These are phyloP conservation scores for Drosophila auraria DNA, from an alignment of 1,140 invertebrate genomes.

Conservation along the genomic window DNA sequence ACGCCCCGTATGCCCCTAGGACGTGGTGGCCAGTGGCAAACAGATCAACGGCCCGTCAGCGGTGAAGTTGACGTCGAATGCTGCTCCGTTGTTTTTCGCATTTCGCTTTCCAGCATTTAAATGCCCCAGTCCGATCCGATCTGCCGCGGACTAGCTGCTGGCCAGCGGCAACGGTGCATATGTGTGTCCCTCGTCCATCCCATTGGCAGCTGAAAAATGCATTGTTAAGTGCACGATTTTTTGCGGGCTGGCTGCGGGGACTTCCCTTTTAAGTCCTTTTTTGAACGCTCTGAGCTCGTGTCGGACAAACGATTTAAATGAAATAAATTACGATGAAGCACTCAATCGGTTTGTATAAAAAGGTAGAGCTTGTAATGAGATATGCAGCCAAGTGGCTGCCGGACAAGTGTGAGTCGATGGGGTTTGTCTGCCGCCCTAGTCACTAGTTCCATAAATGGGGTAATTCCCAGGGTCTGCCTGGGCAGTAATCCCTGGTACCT, in stretches of 20 bases:
- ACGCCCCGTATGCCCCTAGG: constrained; percentile 5
- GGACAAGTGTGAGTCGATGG: constrained; percentile 19
- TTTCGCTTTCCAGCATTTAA: constrained; percentile 57
- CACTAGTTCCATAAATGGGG: background rate
- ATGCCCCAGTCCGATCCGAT: constrained; percentile 25
- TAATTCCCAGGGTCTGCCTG: constrained; percentile 4
- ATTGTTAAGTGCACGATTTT: constrained; percentile 70
- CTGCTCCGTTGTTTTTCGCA: constrained; percentile 15
- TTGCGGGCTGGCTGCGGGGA: constrained; percentile 44
- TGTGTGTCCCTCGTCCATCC: constrained; percentile 32
- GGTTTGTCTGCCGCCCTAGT: background rate
- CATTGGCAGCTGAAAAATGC: constrained; percentile 71
- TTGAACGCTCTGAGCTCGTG: constrained; percentile 45
- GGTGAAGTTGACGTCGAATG: constrained; percentile 39
- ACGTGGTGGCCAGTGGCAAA: constrained; percentile 15
- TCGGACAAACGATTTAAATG: constrained; percentile 82
- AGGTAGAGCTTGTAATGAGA: constrained; percentile 77
- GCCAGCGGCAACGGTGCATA: constrained; percentile 59
- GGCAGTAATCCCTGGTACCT: constrained; percentile 13
- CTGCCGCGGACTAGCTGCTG: constrained; percentile 28
- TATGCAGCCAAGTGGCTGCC: constrained; percentile 33
- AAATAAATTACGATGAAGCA: constrained; percentile 81
- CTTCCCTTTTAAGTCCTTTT: constrained; percentile 16
- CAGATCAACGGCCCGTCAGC: constrained; percentile 75
- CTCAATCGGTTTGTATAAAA: constrained; percentile 80